A percentile compares a stretch with the other conserved stretches of the same genome.
Conservation (phyloP, 2,113 vertebrate genomes). For the Dipodomys stephensi region DNA sequence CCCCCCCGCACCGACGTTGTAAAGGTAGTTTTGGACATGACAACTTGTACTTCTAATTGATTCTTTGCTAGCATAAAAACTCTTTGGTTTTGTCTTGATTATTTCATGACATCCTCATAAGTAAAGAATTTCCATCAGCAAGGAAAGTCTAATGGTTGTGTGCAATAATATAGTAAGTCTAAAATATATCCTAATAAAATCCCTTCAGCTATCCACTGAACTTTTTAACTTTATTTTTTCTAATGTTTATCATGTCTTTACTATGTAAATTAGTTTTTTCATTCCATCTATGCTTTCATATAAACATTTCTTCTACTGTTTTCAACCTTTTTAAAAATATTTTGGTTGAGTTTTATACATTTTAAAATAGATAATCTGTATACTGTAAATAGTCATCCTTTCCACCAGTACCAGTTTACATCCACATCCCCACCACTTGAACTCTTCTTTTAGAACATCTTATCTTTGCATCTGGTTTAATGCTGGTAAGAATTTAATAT, state of each 20-base stretch:
- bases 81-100: background rate
- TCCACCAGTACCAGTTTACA: background rate
- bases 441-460: background rate
- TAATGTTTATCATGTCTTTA: background rate
- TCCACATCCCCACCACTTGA: background rate
- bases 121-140: background rate
- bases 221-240: background rate
- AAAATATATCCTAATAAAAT: background rate
- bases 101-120: background rate
- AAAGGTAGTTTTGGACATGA: no score
- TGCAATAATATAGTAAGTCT: background rate
- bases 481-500: background rate
- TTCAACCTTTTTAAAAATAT: background rate
- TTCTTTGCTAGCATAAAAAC: background rate
- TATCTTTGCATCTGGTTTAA: background rate
- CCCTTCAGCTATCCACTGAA: background rate
- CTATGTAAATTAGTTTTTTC: background rate
- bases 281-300: background rate
- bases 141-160: background rate
- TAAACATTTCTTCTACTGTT: background rate
- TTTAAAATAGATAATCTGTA: background rate
- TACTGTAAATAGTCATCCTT: background rate
- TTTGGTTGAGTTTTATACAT: background rate
- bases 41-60: background rate
- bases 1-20: no score